A percentile compares a stretch with the other conserved stretches of the same genome.
phyloP scores from a whole-genome alignment of 2,113 vertebrate species.

The Megalops atlanticus region DNA sequence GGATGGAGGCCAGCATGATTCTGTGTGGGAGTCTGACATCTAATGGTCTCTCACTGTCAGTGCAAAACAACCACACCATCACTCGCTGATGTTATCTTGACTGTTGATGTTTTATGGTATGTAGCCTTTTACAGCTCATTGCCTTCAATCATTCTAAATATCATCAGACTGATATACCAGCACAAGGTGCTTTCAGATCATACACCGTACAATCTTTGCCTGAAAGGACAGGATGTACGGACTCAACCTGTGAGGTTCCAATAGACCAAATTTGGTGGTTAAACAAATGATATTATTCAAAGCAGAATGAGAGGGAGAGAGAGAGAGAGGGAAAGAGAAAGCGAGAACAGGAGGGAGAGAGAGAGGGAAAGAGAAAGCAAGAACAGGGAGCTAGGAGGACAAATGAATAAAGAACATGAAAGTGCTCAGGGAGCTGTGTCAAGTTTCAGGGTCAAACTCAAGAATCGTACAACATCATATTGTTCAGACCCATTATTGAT shows the following conservation, averaged over 20 bases:
- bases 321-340: background rate
- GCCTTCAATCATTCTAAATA: too few relatives aligned
- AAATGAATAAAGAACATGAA: background rate
- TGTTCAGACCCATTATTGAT: background rate
- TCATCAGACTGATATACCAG: too few relatives aligned
- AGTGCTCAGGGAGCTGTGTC: constrained; percentile 11
- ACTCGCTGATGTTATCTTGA: too few relatives aligned
- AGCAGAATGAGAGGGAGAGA: background rate
- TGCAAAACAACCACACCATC: background rate
- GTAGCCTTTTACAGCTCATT: too few relatives aligned
- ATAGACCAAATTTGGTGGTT: background rate
- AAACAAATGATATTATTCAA: background rate
- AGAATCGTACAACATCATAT: constrained; percentile 6
- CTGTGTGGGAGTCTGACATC: background rate
- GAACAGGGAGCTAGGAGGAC: background rate
- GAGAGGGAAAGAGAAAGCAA: background rate
- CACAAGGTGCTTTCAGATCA: too few relatives aligned
- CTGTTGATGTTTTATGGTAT: background rate
- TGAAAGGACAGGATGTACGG: background rate
- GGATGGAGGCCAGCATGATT: background rate
- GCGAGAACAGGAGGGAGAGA: background rate
- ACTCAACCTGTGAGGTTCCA: background rate
- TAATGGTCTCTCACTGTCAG: background rate
- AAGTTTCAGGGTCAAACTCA: constrained; percentile 18
- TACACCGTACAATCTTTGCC: too few relatives aligned